Evolutionary conservation across 1,140 invertebrate species (phyloP), one percentile per base, ranked within the genome.

Genomic region (Pomacea maculata): DNA sequence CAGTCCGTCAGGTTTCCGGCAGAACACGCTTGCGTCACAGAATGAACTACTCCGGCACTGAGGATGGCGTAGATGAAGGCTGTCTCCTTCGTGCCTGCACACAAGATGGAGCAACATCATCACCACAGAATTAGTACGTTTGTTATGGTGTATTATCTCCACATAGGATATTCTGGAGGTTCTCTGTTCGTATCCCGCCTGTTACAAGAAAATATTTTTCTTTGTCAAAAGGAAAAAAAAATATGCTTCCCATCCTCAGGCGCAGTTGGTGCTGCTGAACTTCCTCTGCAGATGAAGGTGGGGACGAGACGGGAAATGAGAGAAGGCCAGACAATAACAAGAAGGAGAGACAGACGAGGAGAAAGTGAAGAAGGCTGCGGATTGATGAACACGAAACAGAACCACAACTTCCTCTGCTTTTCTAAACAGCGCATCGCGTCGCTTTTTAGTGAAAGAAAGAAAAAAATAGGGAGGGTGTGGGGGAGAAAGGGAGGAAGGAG

Each of bases 11-110:
- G 88, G 87, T 94, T 94, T 21, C 94, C 94, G 5, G 92, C 92
- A 83, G 92, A 94, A 88, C 94, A 95, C 9, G 94, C 92, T 82
- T 94, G 92, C 7, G 94, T 94, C 11, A 95, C 93, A 7, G 94
- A 92, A 87, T 94, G 93, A 54, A 94, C 94, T 7, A 95, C 94
- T 8, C 94, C 94, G 21, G 94, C 94, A 83, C 93, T 94, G 19
- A 94, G 93, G 64, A 95, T 93, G 63, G 94, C 94, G 87, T 94
- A 94, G 67, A 95, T 93, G 87, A 94, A 95, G 1, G 94, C 94
- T 11, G 94, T 94, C 86, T 95, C 94, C 85, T 93, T 92, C 82
- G 93, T 94, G 25, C 93, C 94, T 95, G 88, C n/a, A 90, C 86
- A 34, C 86, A 68, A 81, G 29, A 61, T 21, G 12, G 19, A 11